Evolutionary conservation across 2,113 vertebrate genomes (phyloP).

Genomic region (Eudyptes chrysolophus): DNA sequence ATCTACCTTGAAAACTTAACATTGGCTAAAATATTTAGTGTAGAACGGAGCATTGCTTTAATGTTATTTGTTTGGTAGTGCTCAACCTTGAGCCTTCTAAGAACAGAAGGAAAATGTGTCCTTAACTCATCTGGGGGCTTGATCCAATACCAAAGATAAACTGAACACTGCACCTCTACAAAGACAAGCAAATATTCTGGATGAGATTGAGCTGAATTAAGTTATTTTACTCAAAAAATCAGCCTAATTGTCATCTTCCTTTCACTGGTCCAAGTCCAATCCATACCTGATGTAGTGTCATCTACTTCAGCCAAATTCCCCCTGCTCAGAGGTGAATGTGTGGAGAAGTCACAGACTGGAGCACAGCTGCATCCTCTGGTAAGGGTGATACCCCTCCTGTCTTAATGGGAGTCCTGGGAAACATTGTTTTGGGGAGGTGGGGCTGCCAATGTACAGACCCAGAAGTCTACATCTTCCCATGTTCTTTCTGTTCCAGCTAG

Average conservation of each 20-base stretch:
- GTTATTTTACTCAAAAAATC: neutral
- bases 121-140: neutral
- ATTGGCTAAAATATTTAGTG: neutral
- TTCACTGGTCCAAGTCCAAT: neutral
- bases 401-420: neutral
- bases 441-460: neutral
- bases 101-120: neutral
- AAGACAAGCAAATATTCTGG: neutral
- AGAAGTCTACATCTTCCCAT: neutral
- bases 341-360: neutral
- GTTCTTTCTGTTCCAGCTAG: neutral
- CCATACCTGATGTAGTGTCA: neutral
- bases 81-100: neutral
- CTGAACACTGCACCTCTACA: neutral
- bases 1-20: neutral
- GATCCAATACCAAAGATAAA: neutral
- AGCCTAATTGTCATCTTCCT: neutral
- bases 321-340: neutral
- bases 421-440: neutral
- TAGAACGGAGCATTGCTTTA: neutral
- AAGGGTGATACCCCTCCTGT: neutral
- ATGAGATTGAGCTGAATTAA: neutral
- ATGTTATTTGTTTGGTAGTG: neutral
- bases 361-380: neutral
- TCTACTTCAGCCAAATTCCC: neutral